phyloP scores from a whole-genome alignment of 2,113 vertebrate genomes.

The Siphamia tubifer region DNA sequence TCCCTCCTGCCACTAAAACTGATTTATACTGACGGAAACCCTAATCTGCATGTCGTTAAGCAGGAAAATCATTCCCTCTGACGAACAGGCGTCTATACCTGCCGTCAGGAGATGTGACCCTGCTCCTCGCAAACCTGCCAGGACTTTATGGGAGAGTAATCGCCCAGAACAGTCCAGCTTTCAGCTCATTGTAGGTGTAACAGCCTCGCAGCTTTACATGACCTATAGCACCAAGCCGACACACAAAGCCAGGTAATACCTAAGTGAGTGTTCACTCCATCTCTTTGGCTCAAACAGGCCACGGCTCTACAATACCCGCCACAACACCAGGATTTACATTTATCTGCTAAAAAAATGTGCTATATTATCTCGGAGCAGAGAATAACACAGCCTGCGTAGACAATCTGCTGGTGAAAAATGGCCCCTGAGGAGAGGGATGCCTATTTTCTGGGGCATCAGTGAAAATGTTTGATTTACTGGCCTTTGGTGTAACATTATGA shows the following conservation, averaged over 20 bases:
- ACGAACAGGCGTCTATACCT: slow-evolving; percentile 84
- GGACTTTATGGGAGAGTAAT: slow-evolving; percentile 85
- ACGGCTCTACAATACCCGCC: slow-evolving; percentile 15
- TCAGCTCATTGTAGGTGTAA: slow-evolving; percentile 40
- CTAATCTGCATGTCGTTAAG: slow-evolving; percentile 95
- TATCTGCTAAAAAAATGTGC: slow-evolving; percentile 17
- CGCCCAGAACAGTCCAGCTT: slow-evolving; percentile 61
- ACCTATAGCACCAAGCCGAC: slow-evolving; percentile 17
- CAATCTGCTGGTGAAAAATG: slow-evolving; percentile 51
- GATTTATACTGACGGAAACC: slow-evolving; percentile 91
- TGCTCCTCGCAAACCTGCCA: slow-evolving; percentile 84
- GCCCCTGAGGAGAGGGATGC: slow-evolving; percentile 16
- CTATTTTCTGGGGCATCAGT: slow-evolving; percentile 24
- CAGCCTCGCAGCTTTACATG: slow-evolving; percentile 16
- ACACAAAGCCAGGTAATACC: slow-evolving; percentile 34
- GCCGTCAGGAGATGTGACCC: slow-evolving; percentile 83
- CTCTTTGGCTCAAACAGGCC: slow-evolving; percentile 14
- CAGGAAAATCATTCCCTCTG: slow-evolving; percentile 87
- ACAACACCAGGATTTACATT: slow-evolving; percentile 36
- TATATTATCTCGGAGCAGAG: slow-evolving; percentile 29
- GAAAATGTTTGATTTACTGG: slow-evolving; percentile 65
- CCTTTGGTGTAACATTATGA: slow-evolving; percentile 64
- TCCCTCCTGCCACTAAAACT: slow-evolving; percentile 88
- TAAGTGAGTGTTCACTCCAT: slow-evolving; percentile 30
- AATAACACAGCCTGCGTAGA: slow-evolving; percentile 37